Percentiles rank a stretch among this genome's conserved stretches.
Conservation (phyloP, 1,140 invertebrate species). For the Papilio helenus region DNA sequence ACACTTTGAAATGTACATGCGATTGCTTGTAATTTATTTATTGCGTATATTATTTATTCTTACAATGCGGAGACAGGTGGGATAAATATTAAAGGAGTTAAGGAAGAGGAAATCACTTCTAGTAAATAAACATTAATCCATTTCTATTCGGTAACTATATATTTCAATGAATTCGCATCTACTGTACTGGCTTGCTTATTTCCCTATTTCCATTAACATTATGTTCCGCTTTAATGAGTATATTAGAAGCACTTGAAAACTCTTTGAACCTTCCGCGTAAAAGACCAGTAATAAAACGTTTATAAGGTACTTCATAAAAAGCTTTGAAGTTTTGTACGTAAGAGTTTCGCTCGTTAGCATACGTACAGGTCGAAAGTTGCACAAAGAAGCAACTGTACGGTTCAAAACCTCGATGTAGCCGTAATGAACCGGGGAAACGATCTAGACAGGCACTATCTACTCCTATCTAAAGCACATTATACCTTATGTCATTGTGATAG, state of each 20-base stretch:
- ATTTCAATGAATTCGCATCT: not conserved
- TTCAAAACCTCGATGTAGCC: conserved; percentile 26
- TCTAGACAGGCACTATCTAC: conserved; percentile 14
- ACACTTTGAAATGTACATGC: conserved; percentile 12
- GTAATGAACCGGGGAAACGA: conserved; percentile 35
- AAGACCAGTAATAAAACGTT: conserved; percentile 25
- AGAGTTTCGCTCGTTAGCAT: conserved; percentile 30
- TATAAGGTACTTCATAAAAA: conserved; percentile 26
- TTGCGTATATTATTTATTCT: not conserved
- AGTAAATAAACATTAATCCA: not conserved
- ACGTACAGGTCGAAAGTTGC: conserved; percentile 28
- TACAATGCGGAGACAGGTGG: not conserved
- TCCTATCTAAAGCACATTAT: not conserved
- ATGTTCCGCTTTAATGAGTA: not conserved
- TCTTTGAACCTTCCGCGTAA: conserved; percentile 7
- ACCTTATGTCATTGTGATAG: conserved; percentile 2
- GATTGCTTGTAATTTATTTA: conserved; percentile 5
- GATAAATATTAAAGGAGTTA: not conserved
- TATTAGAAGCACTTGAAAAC: conserved; percentile 14
- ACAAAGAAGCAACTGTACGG: conserved; percentile 28
- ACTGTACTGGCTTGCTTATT: not conserved
- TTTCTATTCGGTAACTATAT: not conserved
- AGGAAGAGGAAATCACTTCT: not conserved
- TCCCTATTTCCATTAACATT: not conserved
- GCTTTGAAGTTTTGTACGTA: conserved; percentile 16